These are phyloP conservation scores for Dendropsophus ebraccatus DNA, from an alignment of 2,113 vertebrate genomes.

Conservation along the genomic window DNA sequence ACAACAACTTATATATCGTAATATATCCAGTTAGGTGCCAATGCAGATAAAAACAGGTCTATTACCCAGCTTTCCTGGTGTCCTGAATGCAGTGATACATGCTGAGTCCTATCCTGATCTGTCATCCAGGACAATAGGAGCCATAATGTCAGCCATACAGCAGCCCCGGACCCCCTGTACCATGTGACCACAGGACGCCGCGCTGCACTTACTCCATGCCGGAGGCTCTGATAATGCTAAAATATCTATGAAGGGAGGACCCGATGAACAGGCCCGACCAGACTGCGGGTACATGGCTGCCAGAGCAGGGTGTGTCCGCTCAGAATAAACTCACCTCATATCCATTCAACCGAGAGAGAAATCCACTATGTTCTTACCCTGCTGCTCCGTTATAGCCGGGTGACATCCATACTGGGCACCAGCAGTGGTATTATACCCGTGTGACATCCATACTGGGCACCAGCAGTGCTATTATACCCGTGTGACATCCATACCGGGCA, in stretches of 20 bases:
- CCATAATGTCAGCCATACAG: not conserved
- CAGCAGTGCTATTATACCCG: too few relatives aligned
- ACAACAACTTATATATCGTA: too few relatives aligned
- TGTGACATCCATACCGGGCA: too few relatives aligned
- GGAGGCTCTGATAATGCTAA: conserved; percentile 45
- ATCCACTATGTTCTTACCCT: not conserved
- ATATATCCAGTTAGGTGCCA: too few relatives aligned
- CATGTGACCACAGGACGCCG: not conserved
- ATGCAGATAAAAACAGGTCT: not conserved
- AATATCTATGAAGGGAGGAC: not conserved
- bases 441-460: too few relatives aligned
- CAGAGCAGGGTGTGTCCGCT: conserved; percentile 35
- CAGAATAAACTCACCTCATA: conserved; percentile 2
- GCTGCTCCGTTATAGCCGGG: not conserved
- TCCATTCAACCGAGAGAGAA: conserved; percentile 5
- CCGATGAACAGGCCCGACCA: conserved; percentile 50
- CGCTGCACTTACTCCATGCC: not conserved
- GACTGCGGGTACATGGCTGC: conserved; percentile 28
- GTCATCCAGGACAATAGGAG: not conserved
- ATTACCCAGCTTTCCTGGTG: not conserved
- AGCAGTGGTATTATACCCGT: too few relatives aligned
- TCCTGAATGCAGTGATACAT: too few relatives aligned
- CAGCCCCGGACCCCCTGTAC: not conserved
- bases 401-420: too few relatives aligned
- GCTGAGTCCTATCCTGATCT: not conserved